Base-by-base conservation (phyloP, 2,797 vertebrate genomes). In the Smutsia temminckii region DNA sequence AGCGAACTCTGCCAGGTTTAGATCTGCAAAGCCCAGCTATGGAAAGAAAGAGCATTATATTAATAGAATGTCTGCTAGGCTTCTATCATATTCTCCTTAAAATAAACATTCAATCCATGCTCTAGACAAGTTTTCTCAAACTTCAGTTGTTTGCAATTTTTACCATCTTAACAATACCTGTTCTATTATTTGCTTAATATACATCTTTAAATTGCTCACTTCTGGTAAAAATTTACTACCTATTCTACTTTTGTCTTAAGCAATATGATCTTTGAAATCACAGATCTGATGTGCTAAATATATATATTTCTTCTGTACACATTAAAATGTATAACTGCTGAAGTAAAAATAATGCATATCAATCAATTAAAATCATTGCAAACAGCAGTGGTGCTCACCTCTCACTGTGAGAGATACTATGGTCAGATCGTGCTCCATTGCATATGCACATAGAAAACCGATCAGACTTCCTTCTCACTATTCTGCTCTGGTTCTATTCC, bases 1-100 rank as follows among this genome's bases (percentile, higher is more conserved):
- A 94, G 99, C 99, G 98, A 99, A 99, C 98, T 99, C 99, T 63
- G 99, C 98, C 97, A 99, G 98, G 97, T 99, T 99, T 96, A 99
- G 98, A 98, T 99, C 99, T 96, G 99, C 99, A 99, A 99, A 99
- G 96, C 99, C 99, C 98, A 99, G 98, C 99, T 99, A 98, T 93
- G 97, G 93, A 97, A 96, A 97, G 85, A 97, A 98, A 97, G 89
- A 91, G 0, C 93, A 42, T 49, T 64, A 96, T 95, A 91, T 96
- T 34, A 93, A 53, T 20, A 86, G 53, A 96, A 29, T 95, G 64
- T 81, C 78, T 95, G 80, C 13, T 88, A 90, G 97, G 81, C 53
- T 57, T 97, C 95, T 88, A 83, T 79, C 81, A 87, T 77, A 90
- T 55, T 79, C 63, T 83, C 71, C 84, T 91, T 95, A 96, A 96